A percentile compares a stretch with the other conserved stretches of the same genome.
phyloP scores from a whole-genome alignment of 2,113 vertebrate genomes.

The Engraulis encrasicolus region DNA sequence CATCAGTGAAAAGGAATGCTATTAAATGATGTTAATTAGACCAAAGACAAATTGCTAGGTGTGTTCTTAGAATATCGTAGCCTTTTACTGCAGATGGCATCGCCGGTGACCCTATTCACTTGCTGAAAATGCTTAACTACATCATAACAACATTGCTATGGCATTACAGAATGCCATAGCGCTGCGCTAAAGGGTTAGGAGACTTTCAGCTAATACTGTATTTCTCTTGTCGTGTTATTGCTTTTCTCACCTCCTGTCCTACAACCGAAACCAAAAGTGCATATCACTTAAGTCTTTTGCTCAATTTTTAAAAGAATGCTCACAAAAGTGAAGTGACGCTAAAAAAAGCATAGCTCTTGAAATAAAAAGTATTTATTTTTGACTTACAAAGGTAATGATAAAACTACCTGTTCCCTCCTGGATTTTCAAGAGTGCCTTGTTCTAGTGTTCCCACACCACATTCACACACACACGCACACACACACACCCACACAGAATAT shows the following conservation, averaged over 20 bases:
- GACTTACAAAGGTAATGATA: slow-evolving; percentile 89
- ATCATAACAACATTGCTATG: no score
- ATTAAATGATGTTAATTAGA: not conserved
- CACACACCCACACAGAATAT: slow-evolving; percentile 50
- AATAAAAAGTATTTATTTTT: slow-evolving; percentile 89
- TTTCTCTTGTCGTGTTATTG: not conserved
- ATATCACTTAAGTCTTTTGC: not conserved
- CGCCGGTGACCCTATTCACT: no score
- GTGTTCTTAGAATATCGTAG: not conserved
- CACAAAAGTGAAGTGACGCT: slow-evolving; percentile 29
- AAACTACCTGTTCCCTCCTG: slow-evolving; percentile 78
- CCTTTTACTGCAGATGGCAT: not conserved
- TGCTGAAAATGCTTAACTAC: no score
- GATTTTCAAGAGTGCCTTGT: slow-evolving; percentile 71
- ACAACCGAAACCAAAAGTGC: not conserved
- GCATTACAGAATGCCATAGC: no score
- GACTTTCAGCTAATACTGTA: not conserved
- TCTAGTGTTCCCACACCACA: slow-evolving; percentile 68
- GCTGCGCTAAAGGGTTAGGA: no score
- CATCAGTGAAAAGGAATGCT: not conserved
- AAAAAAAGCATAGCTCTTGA: slow-evolving; percentile 63
- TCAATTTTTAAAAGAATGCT: not conserved
- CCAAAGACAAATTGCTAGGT: not conserved
- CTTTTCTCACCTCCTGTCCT: not conserved
- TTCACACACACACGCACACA: slow-evolving; percentile 69